phyloP scores from a whole-genome alignment of 2,888 invertebrate genomes.

The Atethmia centrago region DNA sequence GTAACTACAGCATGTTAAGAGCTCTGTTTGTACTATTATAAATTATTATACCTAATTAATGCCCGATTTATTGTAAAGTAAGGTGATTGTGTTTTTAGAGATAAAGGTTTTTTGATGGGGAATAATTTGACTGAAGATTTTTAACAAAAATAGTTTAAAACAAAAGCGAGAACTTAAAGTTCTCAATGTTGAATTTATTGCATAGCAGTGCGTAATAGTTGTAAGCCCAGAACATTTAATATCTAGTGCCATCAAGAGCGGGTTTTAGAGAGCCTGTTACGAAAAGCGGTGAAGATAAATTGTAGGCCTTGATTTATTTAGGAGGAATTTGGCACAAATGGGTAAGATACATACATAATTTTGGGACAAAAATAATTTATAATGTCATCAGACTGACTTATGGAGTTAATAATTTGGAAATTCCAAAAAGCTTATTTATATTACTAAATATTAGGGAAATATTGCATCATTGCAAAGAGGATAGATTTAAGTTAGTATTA shows the following conservation, averaged over 20 bases:
- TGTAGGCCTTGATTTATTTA: background rate
- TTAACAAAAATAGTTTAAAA: background rate
- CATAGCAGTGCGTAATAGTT: background rate
- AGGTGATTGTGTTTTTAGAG: background rate
- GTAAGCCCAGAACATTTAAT: no score
- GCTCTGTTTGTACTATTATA: background rate
- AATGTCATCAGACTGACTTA: background rate
- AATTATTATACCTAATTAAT: background rate
- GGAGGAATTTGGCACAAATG: background rate
- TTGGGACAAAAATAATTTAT: background rate
- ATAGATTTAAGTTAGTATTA: background rate
- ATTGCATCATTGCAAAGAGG: background rate
- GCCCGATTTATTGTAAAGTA: background rate
- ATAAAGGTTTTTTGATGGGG: background rate
- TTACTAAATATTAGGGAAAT: background rate
- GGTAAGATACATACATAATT: background rate
- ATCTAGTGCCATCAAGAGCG: background rate
- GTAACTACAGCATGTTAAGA: slow-evolving; percentile 1
- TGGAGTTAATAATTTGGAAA: background rate
- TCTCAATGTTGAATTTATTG: background rate
- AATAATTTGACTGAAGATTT: background rate
- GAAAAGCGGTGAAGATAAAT: background rate
- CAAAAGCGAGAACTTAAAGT: background rate
- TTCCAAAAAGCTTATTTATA: background rate
- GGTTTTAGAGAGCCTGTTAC: background rate